Conservation (phyloP, 2,797 vertebrate species). For the Takifugu ocellatus region DNA sequence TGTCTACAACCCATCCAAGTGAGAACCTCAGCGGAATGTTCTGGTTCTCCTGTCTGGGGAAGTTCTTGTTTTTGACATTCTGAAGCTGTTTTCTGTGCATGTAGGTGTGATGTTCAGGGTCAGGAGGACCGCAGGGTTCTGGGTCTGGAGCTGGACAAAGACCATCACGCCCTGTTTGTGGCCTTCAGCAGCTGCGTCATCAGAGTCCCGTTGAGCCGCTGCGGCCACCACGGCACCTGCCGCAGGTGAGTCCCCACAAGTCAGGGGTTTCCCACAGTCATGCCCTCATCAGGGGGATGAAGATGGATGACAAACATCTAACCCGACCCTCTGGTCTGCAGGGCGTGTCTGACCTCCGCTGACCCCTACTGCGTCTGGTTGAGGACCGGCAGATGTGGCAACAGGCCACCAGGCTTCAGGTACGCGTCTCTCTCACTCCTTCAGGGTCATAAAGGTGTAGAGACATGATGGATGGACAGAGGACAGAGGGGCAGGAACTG, state of each 20-base stretch:
- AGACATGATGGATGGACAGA: no score
- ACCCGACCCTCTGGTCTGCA: slow-evolving; percentile 36
- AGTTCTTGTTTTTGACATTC: background rate
- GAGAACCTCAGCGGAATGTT: background rate
- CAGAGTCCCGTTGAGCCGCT: slow-evolving; percentile 88
- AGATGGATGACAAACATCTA: background rate
- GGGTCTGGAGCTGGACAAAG: slow-evolving; percentile 87
- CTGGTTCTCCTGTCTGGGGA: background rate
- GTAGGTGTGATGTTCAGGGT: slow-evolving; percentile 82
- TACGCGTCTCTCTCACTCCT: slow-evolving; percentile 52
- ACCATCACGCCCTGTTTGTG: slow-evolving; percentile 85
- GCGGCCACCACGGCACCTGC: slow-evolving; percentile 80
- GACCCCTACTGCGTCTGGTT: slow-evolving; percentile 92
- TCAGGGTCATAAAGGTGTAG: background rate
- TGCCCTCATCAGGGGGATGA: background rate
- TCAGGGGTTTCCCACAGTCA: no score
- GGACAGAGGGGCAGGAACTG: no score
- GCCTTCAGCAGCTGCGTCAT: slow-evolving; percentile 88
- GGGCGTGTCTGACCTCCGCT: slow-evolving; percentile 81
- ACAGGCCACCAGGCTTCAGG: slow-evolving; percentile 74
- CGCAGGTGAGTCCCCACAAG: slow-evolving; percentile 75
- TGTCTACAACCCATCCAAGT: slow-evolving; percentile 88
- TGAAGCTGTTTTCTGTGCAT: background rate
- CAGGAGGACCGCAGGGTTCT: slow-evolving; percentile 86
- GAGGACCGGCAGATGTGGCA: slow-evolving; percentile 74